These are phyloP conservation scores for Blera fallax DNA, from an alignment of 2,888 invertebrate genomes.

Conservation along the genomic window DNA sequence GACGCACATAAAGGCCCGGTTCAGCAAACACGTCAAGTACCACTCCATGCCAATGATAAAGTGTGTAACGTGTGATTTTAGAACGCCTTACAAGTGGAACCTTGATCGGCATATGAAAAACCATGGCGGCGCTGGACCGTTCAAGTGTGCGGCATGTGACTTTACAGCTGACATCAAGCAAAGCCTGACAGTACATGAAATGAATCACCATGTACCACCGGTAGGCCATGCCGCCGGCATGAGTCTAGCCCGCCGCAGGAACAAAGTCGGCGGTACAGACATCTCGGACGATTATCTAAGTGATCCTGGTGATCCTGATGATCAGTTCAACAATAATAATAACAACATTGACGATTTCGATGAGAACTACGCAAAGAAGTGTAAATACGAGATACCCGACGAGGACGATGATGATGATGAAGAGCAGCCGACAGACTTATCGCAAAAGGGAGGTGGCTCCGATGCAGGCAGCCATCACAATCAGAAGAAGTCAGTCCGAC, in stretches of 20 bases:
- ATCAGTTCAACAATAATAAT: constrained; percentile 78
- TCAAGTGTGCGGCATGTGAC: constrained; percentile 93
- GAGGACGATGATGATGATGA: constrained; percentile 76
- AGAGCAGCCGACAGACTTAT: constrained; percentile 80
- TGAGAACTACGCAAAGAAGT: constrained; percentile 78
- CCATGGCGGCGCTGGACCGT: constrained; percentile 92
- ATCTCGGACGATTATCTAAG: constrained; percentile 80
- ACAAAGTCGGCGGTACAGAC: constrained; percentile 88
- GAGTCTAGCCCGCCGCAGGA: constrained; percentile 85
- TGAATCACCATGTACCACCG: constrained; percentile 93
- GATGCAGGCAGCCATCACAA: constrained; percentile 75
- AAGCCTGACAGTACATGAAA: constrained; percentile 94
- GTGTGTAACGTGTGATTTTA: constrained; percentile 95
- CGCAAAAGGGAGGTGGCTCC: constrained; percentile 80
- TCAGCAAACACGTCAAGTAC: constrained; percentile 95
- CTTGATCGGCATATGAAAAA: constrained; percentile 96
- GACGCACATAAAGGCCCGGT: constrained; percentile 94
- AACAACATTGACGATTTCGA: constrained; percentile 79
- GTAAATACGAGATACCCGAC: constrained; percentile 75
- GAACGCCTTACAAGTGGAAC: constrained; percentile 96
- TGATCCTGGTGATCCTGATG: constrained; percentile 79
- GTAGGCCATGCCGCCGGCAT: constrained; percentile 86
- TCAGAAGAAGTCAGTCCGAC: constrained; percentile 83
- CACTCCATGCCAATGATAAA: constrained; percentile 97
- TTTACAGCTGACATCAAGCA: constrained; percentile 96